Base-by-base conservation (phyloP, 2,113 vertebrate genomes). In the Ailurus styani region DNA sequence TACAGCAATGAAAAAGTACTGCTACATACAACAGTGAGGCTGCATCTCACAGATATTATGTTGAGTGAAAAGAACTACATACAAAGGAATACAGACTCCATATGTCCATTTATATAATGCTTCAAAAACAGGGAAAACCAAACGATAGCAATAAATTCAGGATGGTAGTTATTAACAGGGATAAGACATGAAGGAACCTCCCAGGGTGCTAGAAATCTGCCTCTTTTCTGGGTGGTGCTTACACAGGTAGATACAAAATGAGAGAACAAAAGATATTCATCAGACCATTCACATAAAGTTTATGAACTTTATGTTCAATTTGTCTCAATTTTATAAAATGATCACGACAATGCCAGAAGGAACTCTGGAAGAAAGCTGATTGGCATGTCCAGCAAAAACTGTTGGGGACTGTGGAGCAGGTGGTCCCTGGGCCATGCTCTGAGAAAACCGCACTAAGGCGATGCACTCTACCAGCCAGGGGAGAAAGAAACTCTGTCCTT, bases 331-430 rank as follows among this genome's bases (percentile, higher is more conserved):
- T 90, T 50, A 57, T 45, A 45, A 73, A 95, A 73, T 7, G 34
- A 50, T 57, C 62, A 54, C 17, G 21, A 42, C 27, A 27, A 2
- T 1, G 3, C 13, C 6, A 13, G 31, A n/a, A 78, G 23, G 7
- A 68, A 18, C 5, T 37, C 23, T 2, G 37, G 31, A 52, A 78
- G 47, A 37, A 55, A 64, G 70, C 70, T 50, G 12, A 7, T 42
- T 0, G 12, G 31, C 2, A 5, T 0, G 15, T 8, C n/a, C 20
- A 40, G 37, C 60, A n/a, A 50, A 37, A 7, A 0, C 21, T 31
- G 8, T 18, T 5, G 25, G 27, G 62, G 17, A 42, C 11, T 18
- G 31, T 3, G 40, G 66, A 31, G 4, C 0, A 3, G 7, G 62
- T 9, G 34, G 54, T 31, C 72, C 29, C 10, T 17, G 81, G 79